These are phyloP conservation scores for Gasterosteus nipponicus DNA, from an alignment of 2,113 vertebrate species.

Conservation along the genomic window DNA sequence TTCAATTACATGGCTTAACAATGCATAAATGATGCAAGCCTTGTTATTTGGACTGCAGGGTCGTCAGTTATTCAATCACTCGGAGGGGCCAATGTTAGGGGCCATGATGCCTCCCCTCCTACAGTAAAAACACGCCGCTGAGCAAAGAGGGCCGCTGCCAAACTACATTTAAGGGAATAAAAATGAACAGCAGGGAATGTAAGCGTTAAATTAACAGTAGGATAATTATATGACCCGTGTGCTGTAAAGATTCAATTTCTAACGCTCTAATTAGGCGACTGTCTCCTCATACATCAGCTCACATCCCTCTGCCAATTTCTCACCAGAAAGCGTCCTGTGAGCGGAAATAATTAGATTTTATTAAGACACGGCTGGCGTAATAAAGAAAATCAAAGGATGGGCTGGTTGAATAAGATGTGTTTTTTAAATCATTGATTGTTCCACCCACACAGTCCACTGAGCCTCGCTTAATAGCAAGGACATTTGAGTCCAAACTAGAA, in stretches of 20 bases:
- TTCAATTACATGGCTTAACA: constrained; percentile 99
- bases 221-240: constrained; percentile 98
- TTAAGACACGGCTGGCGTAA: constrained; percentile 78
- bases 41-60: constrained; percentile 94
- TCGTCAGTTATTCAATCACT: constrained; percentile 90
- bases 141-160: constrained; percentile 88
- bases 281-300: constrained; percentile 95
- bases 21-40: constrained; percentile 98
- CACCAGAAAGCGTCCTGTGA: constrained; percentile 78
- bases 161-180: constrained; percentile 98
- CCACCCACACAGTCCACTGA: constrained; percentile 48
- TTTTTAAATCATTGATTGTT: constrained; percentile 65
- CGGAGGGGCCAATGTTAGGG: constrained; percentile 84
- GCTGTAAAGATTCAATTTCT: constrained; percentile 99
- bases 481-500: constrained; percentile 33
- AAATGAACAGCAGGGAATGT: constrained; percentile 99
- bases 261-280: constrained; percentile 97
- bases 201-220: constrained; percentile 99
- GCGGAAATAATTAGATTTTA: constrained; percentile 83
- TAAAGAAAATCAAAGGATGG: constrained; percentile 74
- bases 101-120: constrained; percentile 87
- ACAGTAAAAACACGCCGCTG: constrained; percentile 86
- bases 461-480: constrained; percentile 44
- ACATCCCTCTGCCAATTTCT: constrained; percentile 88
- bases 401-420: constrained; percentile 70